These are phyloP conservation scores for Acheta domesticus DNA, from an alignment of 2,888 invertebrate species.

Conservation along the genomic window DNA sequence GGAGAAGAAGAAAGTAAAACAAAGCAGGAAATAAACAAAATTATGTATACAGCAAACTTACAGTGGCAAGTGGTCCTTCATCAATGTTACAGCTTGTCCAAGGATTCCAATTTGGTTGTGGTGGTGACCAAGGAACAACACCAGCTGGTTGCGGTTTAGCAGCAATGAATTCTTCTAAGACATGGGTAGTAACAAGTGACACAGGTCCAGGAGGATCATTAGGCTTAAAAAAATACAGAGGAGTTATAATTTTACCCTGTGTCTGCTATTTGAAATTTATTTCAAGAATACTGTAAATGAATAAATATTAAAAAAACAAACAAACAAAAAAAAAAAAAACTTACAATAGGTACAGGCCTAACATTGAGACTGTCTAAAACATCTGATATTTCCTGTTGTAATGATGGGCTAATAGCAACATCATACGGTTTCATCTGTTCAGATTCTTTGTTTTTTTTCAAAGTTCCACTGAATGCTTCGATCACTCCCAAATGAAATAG, in stretches of 20 bases:
- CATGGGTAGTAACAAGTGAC: slow-evolving; percentile 55
- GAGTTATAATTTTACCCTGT: neutral
- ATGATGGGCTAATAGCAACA: slow-evolving; percentile 70
- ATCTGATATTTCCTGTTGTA: slow-evolving; percentile 59
- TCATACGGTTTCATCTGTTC: slow-evolving; percentile 75
- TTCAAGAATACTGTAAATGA: neutral
- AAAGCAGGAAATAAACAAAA: too few relatives aligned
- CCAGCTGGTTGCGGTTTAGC: slow-evolving; percentile 63
- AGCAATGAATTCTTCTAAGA: slow-evolving; percentile 63
- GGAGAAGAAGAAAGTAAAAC: too few relatives aligned
- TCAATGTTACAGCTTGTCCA: slow-evolving; percentile 97
- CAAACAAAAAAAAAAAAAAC: too few relatives aligned
- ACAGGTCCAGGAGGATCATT: slow-evolving; percentile 43
- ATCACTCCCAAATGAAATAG: slow-evolving; percentile 91
- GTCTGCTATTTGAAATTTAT: neutral
- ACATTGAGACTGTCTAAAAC: slow-evolving; percentile 50
- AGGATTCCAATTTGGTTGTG: slow-evolving; percentile 94
- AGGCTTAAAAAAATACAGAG: slow-evolving; percentile 27
- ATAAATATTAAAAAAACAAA: neutral
- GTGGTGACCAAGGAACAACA: slow-evolving; percentile 95
- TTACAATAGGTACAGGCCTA: slow-evolving; percentile 35
- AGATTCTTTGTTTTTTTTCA: slow-evolving; percentile 75
- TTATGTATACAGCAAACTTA: slow-evolving; percentile 39
- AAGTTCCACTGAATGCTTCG: slow-evolving; percentile 79
- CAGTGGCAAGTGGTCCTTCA: slow-evolving; percentile 77